Conservation (phyloP, 2,113 vertebrate species). For the Nyctibius bracteatus region DNA sequence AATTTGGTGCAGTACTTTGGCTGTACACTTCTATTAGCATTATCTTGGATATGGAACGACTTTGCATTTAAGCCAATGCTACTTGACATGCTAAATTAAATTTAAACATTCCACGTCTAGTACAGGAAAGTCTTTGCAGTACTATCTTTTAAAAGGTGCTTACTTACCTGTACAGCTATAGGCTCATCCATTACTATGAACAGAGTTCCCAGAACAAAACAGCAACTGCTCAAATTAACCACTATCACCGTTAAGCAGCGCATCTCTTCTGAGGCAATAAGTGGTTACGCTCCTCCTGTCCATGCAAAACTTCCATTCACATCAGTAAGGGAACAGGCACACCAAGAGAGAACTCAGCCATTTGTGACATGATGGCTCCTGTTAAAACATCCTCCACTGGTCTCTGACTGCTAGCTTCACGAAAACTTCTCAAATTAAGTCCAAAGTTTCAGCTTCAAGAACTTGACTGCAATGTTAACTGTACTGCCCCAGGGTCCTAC, state of each 20-base stretch:
- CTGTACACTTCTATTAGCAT: neutral
- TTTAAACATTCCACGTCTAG: neutral
- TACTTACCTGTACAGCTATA: neutral
- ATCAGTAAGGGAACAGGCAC: neutral
- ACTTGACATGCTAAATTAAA: neutral
- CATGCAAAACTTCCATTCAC: neutral
- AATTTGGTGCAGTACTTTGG: neutral
- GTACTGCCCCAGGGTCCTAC: neutral
- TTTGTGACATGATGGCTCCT: neutral
- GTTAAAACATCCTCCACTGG: neutral
- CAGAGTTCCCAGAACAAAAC: neutral
- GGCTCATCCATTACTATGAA: neutral
- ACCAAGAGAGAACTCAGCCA: neutral
- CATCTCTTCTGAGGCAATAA: neutral
- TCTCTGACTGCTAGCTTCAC: neutral
- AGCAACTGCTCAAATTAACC: neutral
- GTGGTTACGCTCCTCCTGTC: accelerated
- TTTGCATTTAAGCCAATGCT: neutral
- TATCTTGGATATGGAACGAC: neutral
- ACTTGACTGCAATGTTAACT: neutral
- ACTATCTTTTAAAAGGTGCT: neutral
- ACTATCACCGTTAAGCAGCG: neutral
- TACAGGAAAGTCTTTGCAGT: neutral
- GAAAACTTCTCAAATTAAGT: neutral
- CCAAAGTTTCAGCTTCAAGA: neutral